A percentile compares a stretch with the other conserved stretches of the same genome.
These are phyloP conservation scores for Scatophagus argus DNA, from an alignment of 2,113 vertebrate species.

Conservation along the genomic window DNA sequence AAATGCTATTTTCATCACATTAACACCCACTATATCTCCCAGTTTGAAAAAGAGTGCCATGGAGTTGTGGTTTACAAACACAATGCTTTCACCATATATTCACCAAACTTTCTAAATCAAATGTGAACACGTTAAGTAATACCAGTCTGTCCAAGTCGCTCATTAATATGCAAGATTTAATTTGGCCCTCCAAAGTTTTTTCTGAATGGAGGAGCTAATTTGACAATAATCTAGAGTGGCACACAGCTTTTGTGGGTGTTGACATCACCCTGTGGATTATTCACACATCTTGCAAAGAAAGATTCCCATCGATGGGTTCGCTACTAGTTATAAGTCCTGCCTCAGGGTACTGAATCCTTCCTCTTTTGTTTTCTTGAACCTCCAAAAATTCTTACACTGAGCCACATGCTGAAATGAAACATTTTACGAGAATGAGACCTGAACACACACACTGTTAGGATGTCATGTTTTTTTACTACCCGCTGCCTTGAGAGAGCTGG, in stretches of 20 bases:
- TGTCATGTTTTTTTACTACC: background rate
- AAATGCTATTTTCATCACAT: slow-evolving; percentile 3
- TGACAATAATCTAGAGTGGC: slow-evolving; percentile 76
- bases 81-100: background rate
- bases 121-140: slow-evolving; percentile 38
- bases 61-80: too few relatives aligned
- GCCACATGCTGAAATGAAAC: background rate
- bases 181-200: slow-evolving; percentile 53
- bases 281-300: slow-evolving; percentile 50
- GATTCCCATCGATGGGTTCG: slow-evolving; percentile 53
- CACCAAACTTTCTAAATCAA: slow-evolving; percentile 20
- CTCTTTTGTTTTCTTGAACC: slow-evolving; percentile 41
- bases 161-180: slow-evolving; percentile 66
- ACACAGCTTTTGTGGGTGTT: slow-evolving; percentile 61
- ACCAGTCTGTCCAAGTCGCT: slow-evolving; percentile 36
- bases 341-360: slow-evolving; percentile 36
- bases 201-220: slow-evolving; percentile 71
- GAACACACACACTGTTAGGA: slow-evolving; percentile 14
- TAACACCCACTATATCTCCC: background rate
- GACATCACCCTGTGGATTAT: slow-evolving; percentile 72
- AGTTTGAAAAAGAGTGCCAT: background rate
- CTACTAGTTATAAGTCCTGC: slow-evolving; percentile 45
- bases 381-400: slow-evolving; percentile 1
- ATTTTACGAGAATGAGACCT: slow-evolving; percentile 10
- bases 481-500: background rate